Evolutionary conservation across 2,113 vertebrate genomes (phyloP), one percentile per base, ranked within the genome.

Genomic region (Notarius lentiginosus): DNA sequence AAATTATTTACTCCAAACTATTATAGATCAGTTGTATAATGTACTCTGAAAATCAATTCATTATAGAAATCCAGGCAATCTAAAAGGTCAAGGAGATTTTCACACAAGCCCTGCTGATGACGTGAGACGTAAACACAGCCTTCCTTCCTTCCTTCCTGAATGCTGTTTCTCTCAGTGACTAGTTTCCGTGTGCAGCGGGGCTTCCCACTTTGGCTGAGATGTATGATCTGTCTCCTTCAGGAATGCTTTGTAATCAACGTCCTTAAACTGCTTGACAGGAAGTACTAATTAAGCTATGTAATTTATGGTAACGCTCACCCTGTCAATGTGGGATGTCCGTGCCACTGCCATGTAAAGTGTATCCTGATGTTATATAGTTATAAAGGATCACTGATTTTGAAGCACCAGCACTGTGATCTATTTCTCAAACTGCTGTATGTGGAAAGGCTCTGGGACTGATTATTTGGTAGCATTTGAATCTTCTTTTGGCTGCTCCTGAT

Each of bases 101-200:
- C 20, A 51, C 2, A 14, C 34, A 61, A 82, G 8, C 58, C 18
- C 12, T 58, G 22, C 12, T 84, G 83, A 20, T 47, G 30, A 84
- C 58, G 24, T 77, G 47, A 85, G 72, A 65, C 2, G n/a, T 76
- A 85, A 85, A 65, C 84, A 79, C 17, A 53, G 49, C 47, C 47
- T 85, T 63, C 18, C 60, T 79, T 85, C 47, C 47, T 85, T 77
- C n/a, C 60, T 79, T 85, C 58, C 84, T 79, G 73, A 65, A 79
- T 53, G 41, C 47, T 79, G 84, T 65, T 79, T 30, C 12, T 27
- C 2, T 79, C 22, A 12, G 60, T 61, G 56, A 76, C 27, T n/a
- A n/a, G 53, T 61, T 84, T 84, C 72, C 73, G 72, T 66, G 22
- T 53, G 34, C 56, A 63, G 47, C 14, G 9, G 51, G n/a, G 41